These are phyloP conservation scores for Holacanthella duospinosa DNA, from an alignment of 2,888 invertebrate genomes.

Conservation along the genomic window DNA sequence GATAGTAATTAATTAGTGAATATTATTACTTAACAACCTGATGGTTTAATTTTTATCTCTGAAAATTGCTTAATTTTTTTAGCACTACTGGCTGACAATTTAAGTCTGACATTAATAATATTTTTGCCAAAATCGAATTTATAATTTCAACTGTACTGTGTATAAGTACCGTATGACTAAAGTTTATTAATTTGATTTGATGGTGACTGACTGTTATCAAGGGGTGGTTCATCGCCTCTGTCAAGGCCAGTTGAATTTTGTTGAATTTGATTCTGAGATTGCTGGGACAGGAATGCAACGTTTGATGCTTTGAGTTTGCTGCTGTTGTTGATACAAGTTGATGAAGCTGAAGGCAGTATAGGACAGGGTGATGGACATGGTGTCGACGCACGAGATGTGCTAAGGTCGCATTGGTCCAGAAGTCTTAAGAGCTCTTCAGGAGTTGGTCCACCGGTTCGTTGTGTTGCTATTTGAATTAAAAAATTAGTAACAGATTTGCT, in stretches of 20 bases:
- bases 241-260: neutral
- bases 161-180: no score
- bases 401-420: constrained; percentile 87
- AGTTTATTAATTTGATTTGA: no score
- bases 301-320: constrained; percentile 42
- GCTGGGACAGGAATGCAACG: constrained; percentile 39
- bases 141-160: no score
- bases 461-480: no score
- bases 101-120: no score
- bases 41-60: no score
- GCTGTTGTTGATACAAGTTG: constrained; percentile 32
- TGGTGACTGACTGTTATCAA: no score
- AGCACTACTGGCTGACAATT: no score
- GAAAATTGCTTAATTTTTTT: no score
- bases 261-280: constrained; percentile 19
- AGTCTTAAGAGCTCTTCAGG: constrained; percentile 81
- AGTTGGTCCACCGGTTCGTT: constrained; percentile 75
- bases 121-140: no score
- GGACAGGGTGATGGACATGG: constrained; percentile 70
- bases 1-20: no score
- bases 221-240: neutral
- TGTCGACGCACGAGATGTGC: constrained; percentile 62
- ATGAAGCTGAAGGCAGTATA: constrained; percentile 44
- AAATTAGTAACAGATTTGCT: neutral
- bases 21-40: no score